Conservation (phyloP, 2,888 invertebrate genomes). For the Panzeria rudis region DNA sequence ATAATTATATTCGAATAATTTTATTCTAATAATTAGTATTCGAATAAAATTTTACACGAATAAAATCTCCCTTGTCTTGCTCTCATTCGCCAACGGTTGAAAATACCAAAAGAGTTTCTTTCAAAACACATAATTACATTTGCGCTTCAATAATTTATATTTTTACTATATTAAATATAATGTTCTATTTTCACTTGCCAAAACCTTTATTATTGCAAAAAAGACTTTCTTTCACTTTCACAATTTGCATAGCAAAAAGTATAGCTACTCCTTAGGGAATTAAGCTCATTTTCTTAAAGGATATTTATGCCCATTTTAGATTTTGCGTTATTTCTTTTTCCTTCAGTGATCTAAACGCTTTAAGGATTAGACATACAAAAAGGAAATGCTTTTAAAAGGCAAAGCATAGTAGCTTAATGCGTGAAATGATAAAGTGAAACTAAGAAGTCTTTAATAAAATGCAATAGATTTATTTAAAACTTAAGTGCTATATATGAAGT, state of each 20-base stretch:
- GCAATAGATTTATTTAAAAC: slow-evolving; percentile 4
- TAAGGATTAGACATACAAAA: slow-evolving; percentile 25
- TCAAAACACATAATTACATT: not conserved
- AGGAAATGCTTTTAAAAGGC: slow-evolving; percentile 11
- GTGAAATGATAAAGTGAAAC: slow-evolving; percentile 24
- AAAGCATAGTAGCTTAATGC: slow-evolving; percentile 4
- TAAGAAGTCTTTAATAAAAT: slow-evolving; percentile 53
- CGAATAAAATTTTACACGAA: too few relatives aligned
- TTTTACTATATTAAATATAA: not conserved
- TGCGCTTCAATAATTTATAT: not conserved
- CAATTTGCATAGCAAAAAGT: slow-evolving; percentile 44
- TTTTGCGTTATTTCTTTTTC: slow-evolving; percentile 1
- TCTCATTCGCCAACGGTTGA: too few relatives aligned
- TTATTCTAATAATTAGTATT: too few relatives aligned
- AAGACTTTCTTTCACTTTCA: slow-evolving; percentile 21
- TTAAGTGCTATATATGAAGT: not conserved
- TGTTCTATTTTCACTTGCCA: not conserved
- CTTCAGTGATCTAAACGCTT: slow-evolving; percentile 45
- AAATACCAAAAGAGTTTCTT: not conserved
- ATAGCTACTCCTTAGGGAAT: slow-evolving; percentile 56
- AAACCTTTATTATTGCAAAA: not conserved
- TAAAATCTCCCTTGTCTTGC: too few relatives aligned
- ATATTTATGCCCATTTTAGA: slow-evolving; percentile 45
- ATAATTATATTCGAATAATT: not conserved
- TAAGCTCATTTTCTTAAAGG: slow-evolving; percentile 56